Evolutionary conservation across 2,113 vertebrate species (phyloP).

Genomic region (Enhydra lutris): DNA sequence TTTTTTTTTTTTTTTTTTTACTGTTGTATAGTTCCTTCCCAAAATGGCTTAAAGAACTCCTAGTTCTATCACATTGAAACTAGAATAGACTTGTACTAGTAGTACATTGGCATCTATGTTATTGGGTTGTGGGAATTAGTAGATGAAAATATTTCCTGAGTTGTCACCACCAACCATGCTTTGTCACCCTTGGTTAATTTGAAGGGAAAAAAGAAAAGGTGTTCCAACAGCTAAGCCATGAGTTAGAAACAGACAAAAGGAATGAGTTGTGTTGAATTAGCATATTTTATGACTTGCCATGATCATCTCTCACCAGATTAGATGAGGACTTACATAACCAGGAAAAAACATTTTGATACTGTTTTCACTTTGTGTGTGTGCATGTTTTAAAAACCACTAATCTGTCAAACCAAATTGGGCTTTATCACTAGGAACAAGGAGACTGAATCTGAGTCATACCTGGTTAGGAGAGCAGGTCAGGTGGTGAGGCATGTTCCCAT

Average conservation of each 20-base stretch:
- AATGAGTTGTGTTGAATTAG: neutral
- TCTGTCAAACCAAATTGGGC: neutral
- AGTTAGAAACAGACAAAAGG: neutral
- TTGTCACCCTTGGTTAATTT: neutral
- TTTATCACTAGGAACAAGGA: neutral
- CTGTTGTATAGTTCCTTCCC: neutral
- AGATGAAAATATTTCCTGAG: neutral
- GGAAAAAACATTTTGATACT: neutral
- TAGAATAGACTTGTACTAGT: neutral
- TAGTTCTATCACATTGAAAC: neutral
- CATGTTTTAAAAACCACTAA: neutral
- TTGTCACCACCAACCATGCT: neutral
- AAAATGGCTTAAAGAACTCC: neutral
- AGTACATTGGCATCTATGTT: neutral
- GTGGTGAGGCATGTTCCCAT: neutral
- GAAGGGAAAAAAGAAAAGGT: neutral
- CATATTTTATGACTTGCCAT: neutral
- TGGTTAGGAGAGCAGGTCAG: neutral
- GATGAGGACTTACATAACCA: neutral
- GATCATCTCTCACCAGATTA: neutral
- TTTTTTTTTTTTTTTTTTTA: neutral
- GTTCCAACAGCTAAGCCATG: neutral
- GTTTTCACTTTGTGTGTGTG: neutral
- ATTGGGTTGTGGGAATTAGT: neutral
- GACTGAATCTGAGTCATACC: neutral